Base-by-base conservation (phyloP, 53 echinoderm and acorn worm genomes). In the Pentamera pediparva region DNA sequence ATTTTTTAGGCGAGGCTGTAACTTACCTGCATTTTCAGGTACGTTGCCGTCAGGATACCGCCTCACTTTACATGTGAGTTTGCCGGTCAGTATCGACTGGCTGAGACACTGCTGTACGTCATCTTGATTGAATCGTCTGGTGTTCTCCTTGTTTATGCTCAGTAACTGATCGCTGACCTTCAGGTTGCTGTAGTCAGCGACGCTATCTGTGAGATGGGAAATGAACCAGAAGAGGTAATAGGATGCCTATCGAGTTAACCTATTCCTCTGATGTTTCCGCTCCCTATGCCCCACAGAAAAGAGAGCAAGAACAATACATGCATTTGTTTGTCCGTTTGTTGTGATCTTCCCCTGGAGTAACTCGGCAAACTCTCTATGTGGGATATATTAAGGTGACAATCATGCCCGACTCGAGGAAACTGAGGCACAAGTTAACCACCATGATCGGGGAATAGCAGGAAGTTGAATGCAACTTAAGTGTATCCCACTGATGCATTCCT, bases 61-160 rank as follows among this genome's bases (percentile, higher is more conserved):
- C 39, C 81, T 62, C 37, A 95, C 69, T 83, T 85, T 90, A 27
- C 90, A 83, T 15, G 52, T 58, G 10, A 95, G 83, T 26, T 78
- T 87, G 3, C 96, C 96, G n/a, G 79, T 71, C 33, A 95, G 74
- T 8, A 87, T 70, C 0, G 96, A 82, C 25, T 88, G 88, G 51
- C 90, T 88, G 74, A 95, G 87, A 59, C 87, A 82, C 52, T 91
- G 84, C 56, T 77, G 76, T 41, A 88, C 79, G 21, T 90, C 91
- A 34, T 95, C 96, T 27, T 88, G 76, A 13, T 81, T 82, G 40
- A 91, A 87, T 20, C 60, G 32, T 27, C 76, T 71, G n/a, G 86
- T 85, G 37, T 59, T 87, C 74, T 95, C 90, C 12, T 80, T 78
- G 40, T 95, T 87, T 41, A 95, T 91, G 30, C 62, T 51, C 15